A percentile compares a stretch with the other conserved stretches of the same genome.
phyloP scores from a whole-genome alignment of 2,888 invertebrate species.

The Polydrusus tereticollis region DNA sequence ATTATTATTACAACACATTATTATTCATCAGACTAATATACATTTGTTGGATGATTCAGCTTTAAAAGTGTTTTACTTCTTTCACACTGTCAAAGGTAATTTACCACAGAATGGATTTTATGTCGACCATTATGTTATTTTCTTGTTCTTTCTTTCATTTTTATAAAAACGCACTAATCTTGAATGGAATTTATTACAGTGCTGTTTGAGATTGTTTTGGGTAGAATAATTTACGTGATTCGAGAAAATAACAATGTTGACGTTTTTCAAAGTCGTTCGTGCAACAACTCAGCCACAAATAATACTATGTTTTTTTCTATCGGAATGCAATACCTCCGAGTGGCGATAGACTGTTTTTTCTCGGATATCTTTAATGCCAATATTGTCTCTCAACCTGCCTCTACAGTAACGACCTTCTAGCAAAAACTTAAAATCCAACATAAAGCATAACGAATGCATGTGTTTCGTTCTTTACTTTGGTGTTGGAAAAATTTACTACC shows the following conservation, averaged over 20 bases:
- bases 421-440: too few relatives aligned
- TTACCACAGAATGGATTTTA: conserved; percentile 29
- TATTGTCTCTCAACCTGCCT: too few relatives aligned
- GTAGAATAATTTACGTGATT: background rate
- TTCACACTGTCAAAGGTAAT: conserved; percentile 33
- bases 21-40: conserved; percentile 5
- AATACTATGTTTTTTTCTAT: background rate
- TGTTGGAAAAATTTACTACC: too few relatives aligned
- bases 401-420: too few relatives aligned
- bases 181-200: conserved; percentile 6
- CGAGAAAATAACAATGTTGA: background rate
- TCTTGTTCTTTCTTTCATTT: conserved; percentile 12
- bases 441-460: too few relatives aligned
- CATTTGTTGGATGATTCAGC: conserved; percentile 37
- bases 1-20: conserved; percentile 2
- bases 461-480: too few relatives aligned
- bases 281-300: background rate
- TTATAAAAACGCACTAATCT: conserved; percentile 5
- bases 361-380: too few relatives aligned
- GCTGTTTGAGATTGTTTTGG: conserved; percentile 1
- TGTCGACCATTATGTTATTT: conserved; percentile 29
- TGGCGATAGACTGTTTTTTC: too few relatives aligned
- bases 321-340: background rate
- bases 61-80: conserved; percentile 29
- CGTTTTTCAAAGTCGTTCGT: background rate